These are phyloP conservation scores for Papilio polytes DNA, from an alignment of 1,140 invertebrate species.

Conservation along the genomic window DNA sequence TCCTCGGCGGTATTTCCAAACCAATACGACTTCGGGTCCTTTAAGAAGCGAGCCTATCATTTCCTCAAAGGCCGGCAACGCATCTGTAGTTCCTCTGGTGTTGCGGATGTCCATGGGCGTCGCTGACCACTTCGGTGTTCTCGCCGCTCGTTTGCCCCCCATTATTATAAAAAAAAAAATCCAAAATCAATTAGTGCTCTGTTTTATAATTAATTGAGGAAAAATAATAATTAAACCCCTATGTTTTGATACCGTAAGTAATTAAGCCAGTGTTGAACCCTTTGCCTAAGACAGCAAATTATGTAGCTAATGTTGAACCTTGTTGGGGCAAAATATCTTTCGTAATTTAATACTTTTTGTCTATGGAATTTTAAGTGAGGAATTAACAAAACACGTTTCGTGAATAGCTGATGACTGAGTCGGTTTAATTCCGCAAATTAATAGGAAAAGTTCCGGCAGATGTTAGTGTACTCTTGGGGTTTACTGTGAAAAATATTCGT, in stretches of 20 bases:
- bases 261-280: not conserved
- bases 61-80: no score
- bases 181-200: no score
- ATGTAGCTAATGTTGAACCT: not conserved
- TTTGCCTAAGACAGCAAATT: not conserved
- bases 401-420: conserved; percentile 11
- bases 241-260: not conserved
- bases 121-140: no score
- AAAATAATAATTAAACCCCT: not conserved
- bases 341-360: not conserved
- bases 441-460: not conserved
- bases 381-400: conserved; percentile 18
- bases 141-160: no score
- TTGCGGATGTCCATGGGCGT: no score
- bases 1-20: no score
- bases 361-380: not conserved
- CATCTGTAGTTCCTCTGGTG: no score
- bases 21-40: no score
- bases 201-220: not conserved
- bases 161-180: no score
- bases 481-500: not conserved
- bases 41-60: no score
- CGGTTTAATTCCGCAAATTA: conserved; percentile 1
- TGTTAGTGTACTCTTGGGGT: not conserved
- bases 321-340: not conserved